phyloP scores from a whole-genome alignment of 2,113 vertebrate species.

The Psilopsiagon aurifrons region DNA sequence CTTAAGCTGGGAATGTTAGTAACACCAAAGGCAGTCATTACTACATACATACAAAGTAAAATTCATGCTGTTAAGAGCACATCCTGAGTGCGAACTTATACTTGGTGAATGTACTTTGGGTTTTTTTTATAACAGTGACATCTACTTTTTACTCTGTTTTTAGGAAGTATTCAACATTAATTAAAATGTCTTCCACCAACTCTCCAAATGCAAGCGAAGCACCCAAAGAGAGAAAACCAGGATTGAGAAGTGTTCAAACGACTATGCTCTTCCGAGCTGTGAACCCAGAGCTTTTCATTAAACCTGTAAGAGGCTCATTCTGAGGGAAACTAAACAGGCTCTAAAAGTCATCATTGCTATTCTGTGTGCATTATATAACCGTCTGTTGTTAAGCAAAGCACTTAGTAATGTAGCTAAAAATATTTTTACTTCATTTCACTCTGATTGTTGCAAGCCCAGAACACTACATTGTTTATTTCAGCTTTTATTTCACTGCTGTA shows the following conservation, averaged over 20 bases:
- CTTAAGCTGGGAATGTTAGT: background rate
- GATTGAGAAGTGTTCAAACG: slow-evolving; percentile 82
- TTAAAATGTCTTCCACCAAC: slow-evolving; percentile 81
- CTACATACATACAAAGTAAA: background rate
- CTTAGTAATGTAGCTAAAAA: background rate
- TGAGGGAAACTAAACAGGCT: background rate
- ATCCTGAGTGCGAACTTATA: background rate
- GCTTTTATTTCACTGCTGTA: background rate
- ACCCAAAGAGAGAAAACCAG: slow-evolving; percentile 75
- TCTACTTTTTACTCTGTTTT: background rate
- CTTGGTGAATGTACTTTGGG: background rate
- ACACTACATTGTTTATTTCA: background rate
- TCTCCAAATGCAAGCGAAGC: slow-evolving; percentile 58
- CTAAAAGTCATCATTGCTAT: background rate
- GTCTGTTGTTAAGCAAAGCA: background rate
- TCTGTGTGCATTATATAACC: background rate
- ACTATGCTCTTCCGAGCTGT: slow-evolving; percentile 90
- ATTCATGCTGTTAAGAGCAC: background rate
- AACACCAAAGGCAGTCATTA: accelerated
- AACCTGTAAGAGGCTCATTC: slow-evolving; percentile 82
- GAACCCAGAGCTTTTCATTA: slow-evolving; percentile 97
- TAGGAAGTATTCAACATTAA: slow-evolving; percentile 28
- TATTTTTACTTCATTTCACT: background rate
- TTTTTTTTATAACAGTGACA: background rate
- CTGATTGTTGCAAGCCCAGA: background rate